Evolutionary conservation across 2,797 vertebrate genomes (phyloP).

Genomic region (Onychomys torridus): DNA sequence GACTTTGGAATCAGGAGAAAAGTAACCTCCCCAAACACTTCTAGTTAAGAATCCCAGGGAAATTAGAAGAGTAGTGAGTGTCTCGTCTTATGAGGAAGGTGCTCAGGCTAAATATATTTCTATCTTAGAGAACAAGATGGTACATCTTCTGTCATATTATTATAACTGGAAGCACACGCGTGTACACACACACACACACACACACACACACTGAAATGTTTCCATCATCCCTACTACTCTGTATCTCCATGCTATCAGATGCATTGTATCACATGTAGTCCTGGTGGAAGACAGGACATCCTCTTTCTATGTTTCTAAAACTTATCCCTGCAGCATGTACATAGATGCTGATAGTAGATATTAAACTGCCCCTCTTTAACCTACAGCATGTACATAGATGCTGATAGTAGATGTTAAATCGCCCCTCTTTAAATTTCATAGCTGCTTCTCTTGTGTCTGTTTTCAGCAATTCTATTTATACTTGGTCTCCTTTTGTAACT

Average conservation of each 20-base stretch:
- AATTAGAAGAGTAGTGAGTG: neutral
- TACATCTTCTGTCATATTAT: neutral
- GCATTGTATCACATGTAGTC: neutral
- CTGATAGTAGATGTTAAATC: neutral
- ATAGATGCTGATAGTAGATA: neutral
- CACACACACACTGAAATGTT: neutral
- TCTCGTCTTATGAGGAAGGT: neutral
- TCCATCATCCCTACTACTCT: neutral
- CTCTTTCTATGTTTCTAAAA: neutral
- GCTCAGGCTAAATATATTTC: neutral
- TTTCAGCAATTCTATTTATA: constrained; percentile 38
- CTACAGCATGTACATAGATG: neutral
- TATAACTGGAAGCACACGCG: neutral
- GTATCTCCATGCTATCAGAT: neutral
- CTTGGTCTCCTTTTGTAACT: constrained; percentile 55
- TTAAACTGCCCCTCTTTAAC: neutral
- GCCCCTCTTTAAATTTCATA: neutral
- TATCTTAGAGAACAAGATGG: neutral
- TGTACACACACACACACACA: neutral
- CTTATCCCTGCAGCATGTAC: neutral
- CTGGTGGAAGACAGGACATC: accelerated
- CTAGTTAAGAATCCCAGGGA: neutral
- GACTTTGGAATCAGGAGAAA: neutral
- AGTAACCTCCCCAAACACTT: neutral
- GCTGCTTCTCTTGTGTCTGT: neutral